Base-by-base conservation (phyloP, 92 coral and sea anemone species). In the Metridium senile region DNA sequence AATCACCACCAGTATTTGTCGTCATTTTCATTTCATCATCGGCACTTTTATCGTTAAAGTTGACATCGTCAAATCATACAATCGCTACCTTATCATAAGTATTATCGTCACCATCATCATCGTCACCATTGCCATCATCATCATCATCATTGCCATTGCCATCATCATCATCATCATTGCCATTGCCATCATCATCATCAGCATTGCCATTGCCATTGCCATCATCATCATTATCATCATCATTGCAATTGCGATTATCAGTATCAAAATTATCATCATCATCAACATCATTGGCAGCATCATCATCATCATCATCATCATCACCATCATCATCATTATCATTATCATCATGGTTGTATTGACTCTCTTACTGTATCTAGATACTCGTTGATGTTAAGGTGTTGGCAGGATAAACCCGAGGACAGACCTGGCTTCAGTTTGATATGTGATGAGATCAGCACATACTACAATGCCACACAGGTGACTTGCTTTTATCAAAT, bases 321-420 rank as follows among this genome's bases (percentile, higher is more conserved):
- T 13, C 49, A 39, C 49, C 49, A 39, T 39, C 49, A 39, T 13
- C 49, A 39, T 39, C 49, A 39, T 13, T 13, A 39, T 39, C 49
- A 39, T 13, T 13, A 39, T 39, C 49, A n/a, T n/a, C n/a, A n/a
- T n/a, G n/a, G n/a, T n/a, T n/a, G n/a, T n/a, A n/a, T n/a, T n/a
- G n/a, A n/a, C n/a, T n/a, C n/a, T n/a, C n/a, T n/a, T 39, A 39
- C 49, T 39, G 6, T 39, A 4, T 75, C 17, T 47, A 83, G 87
- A 16, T 83, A 57, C 68, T 45, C 87, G 9, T 31, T 83, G 11
- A 70, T 83, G 82, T 23, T 78, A 21, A 73, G 58, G 21, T 83
- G 87, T 29, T 83, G 87, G 87, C 23, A 72, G 18, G 82, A 83
- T 17, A 83, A 70, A 32, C 87, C 87, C 0, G 67, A 76, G 54